phyloP scores from a whole-genome alignment of 2,888 invertebrate species.

The Lingula anatina region DNA sequence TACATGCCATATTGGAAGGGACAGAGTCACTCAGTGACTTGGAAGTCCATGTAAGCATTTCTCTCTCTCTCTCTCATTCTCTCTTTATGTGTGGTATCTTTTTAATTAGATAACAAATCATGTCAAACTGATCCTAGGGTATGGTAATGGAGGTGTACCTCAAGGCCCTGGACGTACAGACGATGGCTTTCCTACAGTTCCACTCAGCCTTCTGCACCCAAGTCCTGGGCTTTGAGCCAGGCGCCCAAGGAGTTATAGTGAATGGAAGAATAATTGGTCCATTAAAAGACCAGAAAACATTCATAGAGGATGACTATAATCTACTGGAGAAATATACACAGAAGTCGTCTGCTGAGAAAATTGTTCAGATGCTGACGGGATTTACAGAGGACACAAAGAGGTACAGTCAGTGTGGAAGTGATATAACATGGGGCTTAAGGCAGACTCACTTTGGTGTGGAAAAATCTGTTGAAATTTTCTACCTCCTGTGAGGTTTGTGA shows the following conservation, averaged over 20 bases:
- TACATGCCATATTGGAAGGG: conserved; percentile 40
- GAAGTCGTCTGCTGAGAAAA: conserved; percentile 29
- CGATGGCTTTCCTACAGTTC: conserved; percentile 42
- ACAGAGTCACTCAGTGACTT: conserved; percentile 51
- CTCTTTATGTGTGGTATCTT: too few relatives aligned
- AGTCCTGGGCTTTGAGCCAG: conserved; percentile 65
- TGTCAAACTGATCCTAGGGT: too few relatives aligned
- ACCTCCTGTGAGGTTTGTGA: too few relatives aligned
- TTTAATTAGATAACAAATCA: too few relatives aligned
- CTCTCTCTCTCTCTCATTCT: too few relatives aligned
- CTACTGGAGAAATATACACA: conserved; percentile 64
- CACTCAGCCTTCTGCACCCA: conserved; percentile 66
- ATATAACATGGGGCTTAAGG: too few relatives aligned
- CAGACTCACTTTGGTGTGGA: too few relatives aligned
- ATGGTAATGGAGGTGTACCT: conserved; percentile 53
- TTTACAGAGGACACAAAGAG: too few relatives aligned
- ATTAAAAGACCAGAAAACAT: conserved; percentile 66
- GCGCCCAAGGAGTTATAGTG: conserved; percentile 70
- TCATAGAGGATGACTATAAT: conserved; percentile 82
- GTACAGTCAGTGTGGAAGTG: too few relatives aligned
- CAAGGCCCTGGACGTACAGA: conserved; percentile 20
- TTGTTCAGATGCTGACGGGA: too few relatives aligned
- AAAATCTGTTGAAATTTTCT: too few relatives aligned
- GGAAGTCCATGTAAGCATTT: conserved; percentile 53
- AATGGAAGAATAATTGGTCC: conserved; percentile 90